Evolutionary conservation across 2,888 invertebrate species (phyloP).

Genomic region (Machimus atricapillus): DNA sequence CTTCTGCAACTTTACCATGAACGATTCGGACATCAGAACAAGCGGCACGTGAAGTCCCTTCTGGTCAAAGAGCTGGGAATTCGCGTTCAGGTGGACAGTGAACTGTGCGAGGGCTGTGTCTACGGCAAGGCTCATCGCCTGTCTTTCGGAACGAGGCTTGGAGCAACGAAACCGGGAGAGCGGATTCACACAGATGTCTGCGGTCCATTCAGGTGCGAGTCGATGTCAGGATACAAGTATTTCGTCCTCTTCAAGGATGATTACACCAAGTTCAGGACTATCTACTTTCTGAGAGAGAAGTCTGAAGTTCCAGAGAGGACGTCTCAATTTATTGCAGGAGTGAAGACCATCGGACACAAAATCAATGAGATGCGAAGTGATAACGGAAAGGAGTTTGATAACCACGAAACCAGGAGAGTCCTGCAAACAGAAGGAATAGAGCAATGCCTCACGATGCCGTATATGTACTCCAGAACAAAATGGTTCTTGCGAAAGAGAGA

Average conservation of each 20-base stretch:
- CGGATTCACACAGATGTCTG: conserved; percentile 20
- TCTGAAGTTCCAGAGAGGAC: conserved; percentile 41
- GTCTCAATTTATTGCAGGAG: not conserved
- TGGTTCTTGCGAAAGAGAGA: not conserved
- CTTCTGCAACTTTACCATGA: conserved; percentile 39
- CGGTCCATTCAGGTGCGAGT: conserved; percentile 34
- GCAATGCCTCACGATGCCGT: not conserved
- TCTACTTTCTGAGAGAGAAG: conserved; percentile 28
- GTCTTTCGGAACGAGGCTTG: not conserved
- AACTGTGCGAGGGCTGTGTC: not conserved
- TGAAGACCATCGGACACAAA: too few relatives aligned
- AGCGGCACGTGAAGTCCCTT: conserved; percentile 29
- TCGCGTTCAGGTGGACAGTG: not conserved
- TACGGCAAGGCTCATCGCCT: not conserved
- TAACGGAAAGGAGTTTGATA: conserved; percentile 41
- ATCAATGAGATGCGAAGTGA: conserved; percentile 18
- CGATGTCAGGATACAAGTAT: conserved; percentile 31
- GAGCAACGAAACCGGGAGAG: not conserved
- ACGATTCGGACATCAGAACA: conserved; percentile 39
- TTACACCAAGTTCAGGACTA: conserved; percentile 43
- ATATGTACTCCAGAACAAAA: too few relatives aligned
- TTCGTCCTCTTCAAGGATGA: conserved; percentile 35
- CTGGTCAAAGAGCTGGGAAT: not conserved
- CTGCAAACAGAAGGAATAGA: not conserved
- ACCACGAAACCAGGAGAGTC: not conserved